phyloP scores from a whole-genome alignment of 2,888 invertebrate species.

The Hirtodrosophila cameraria region DNA sequence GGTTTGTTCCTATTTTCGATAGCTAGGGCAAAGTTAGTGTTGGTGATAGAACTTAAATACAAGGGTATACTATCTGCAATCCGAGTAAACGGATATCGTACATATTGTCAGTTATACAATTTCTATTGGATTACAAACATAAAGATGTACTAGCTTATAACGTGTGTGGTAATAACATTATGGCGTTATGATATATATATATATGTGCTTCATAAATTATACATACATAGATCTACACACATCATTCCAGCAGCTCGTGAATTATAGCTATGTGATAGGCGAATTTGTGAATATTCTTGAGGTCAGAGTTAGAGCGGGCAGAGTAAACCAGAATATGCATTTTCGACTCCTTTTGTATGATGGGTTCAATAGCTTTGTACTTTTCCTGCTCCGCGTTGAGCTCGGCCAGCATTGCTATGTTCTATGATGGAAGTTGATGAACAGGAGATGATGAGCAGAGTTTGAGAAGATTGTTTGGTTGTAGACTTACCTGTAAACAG shows the following conservation, averaged over 20 bases:
- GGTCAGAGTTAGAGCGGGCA: slow-evolving; percentile 27
- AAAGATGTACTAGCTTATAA: too few species aligned
- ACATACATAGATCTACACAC: not conserved
- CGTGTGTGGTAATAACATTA: too few species aligned
- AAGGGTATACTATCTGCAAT: too few species aligned
- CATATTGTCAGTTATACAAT: too few species aligned
- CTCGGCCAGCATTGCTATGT: slow-evolving; percentile 58
- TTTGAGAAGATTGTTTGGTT: not conserved
- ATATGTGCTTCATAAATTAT: too few species aligned
- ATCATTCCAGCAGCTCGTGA: slow-evolving; percentile 2
- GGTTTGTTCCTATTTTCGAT: too few species aligned
- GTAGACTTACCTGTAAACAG: slow-evolving; percentile 68
- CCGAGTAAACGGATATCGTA: too few species aligned
- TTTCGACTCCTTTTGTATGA: slow-evolving; percentile 39
- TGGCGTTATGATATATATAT: too few species aligned
- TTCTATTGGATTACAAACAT: too few species aligned
- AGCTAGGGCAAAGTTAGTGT: too few species aligned
- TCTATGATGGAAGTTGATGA: slow-evolving; percentile 41
- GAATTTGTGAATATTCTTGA: slow-evolving; percentile 31
- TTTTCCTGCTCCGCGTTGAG: slow-evolving; percentile 52
- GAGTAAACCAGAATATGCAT: slow-evolving; percentile 44
- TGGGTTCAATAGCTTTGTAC: slow-evolving; percentile 37
- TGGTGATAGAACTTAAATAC: too few species aligned
- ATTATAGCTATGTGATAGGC: slow-evolving; percentile 12
- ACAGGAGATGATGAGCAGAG: not conserved